Evolutionary conservation across 2,888 invertebrate genomes (phyloP), one percentile per base, ranked within the genome.

Genomic region (Caenorhabditis wallacei): DNA sequence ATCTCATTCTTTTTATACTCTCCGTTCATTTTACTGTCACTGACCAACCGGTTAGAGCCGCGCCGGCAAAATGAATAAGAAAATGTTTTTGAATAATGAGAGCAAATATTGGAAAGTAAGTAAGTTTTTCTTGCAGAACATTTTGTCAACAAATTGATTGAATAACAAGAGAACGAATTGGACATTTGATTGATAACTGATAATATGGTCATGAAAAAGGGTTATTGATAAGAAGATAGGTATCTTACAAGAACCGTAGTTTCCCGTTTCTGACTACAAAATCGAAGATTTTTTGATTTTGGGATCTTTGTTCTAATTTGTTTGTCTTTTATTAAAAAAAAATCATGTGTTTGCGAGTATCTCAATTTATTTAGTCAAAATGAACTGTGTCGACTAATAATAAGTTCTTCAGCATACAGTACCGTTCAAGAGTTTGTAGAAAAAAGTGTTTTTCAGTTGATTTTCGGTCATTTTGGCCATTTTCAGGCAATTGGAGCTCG

Each of bases 71-170:
- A 30, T 30, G 40, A 18, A 57, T 13, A 48, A 48, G 46, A 48
- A 72, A 72, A 59, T 72, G 71, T 53, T 72, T 63, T 64, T 56
- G 70, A 68, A 54, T 61, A 48, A 35, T 71, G 53, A 59, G 75
- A 66, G 66, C 75, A 75, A 75, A 75, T 57, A 75, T 56, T 46
- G 37, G 0, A 20, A 20, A 54, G 35, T 18, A 71, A 43, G 43
- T 30, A 35, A 5, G 30, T 46, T 16, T 24, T 3, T 63, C 26
- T 59, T 57, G 1, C 40, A 5, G 16, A 40, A 40, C 13, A 48
- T 48, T 48, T 18, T 18, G 7, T 48, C 18, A n/a, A 48, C 13
- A 54, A 68, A 68, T 30, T 51, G n/a, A n/a, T 59, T 20, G 22
- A 43, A 48, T 61, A 16, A 24, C 43, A 61, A 43, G 35, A 24